Evolutionary conservation across 1,140 invertebrate species (phyloP).

Genomic region (Pissodes strobi): DNA sequence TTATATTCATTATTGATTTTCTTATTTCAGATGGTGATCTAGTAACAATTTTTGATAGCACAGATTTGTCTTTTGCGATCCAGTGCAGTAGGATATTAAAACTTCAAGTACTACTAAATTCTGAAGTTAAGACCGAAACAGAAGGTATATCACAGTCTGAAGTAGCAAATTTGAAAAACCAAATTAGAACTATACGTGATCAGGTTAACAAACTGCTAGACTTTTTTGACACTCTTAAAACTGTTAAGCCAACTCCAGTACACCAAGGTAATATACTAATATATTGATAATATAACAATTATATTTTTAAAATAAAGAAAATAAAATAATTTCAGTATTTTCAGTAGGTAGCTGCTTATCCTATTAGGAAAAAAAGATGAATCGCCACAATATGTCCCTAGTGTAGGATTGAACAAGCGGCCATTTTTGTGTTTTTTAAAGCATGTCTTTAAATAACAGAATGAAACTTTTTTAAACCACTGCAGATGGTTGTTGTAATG

Average conservation of each 20-base stretch:
- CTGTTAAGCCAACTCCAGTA: constrained; percentile 11
- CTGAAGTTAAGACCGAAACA: constrained; percentile 45
- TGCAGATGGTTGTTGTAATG: no score
- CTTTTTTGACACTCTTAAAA: constrained; percentile 54
- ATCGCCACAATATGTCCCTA: no score
- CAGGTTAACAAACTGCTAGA: constrained; percentile 66
- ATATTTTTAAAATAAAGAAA: background rate
- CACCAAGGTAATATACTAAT: constrained; percentile 12
- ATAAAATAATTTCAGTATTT: no score
- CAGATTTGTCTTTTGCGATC: constrained; percentile 74
- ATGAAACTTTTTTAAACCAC: no score
- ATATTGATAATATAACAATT: background rate
- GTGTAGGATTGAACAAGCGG: no score
- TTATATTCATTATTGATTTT: no score
- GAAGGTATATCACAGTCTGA: constrained; percentile 48
- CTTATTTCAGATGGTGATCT: constrained; percentile 75
- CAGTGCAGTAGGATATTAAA: constrained; percentile 73
- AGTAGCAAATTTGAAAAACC: constrained; percentile 60
- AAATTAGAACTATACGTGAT: constrained; percentile 65
- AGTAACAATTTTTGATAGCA: constrained; percentile 76
- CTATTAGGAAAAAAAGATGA: no score
- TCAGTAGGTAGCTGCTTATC: no score
- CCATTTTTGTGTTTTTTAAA: no score
- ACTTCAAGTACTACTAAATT: constrained; percentile 64
- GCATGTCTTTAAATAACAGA: no score